phyloP scores from a whole-genome alignment of 1,140 invertebrate species.

The Leptonema lineaticorne region DNA sequence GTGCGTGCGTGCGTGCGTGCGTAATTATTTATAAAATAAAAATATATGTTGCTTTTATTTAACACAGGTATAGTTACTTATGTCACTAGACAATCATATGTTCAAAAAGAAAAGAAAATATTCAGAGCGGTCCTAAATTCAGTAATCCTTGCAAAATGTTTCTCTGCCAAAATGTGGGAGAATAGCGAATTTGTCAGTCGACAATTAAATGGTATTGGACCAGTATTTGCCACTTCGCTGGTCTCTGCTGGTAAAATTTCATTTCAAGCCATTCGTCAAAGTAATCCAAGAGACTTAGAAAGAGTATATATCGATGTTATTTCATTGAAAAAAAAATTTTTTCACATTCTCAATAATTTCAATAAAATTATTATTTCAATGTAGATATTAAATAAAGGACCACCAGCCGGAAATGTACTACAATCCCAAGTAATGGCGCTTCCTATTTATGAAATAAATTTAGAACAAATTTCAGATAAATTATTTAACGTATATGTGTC shows the following conservation, averaged over 20 bases:
- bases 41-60: conserved; percentile 27
- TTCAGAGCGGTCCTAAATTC: conserved; percentile 61
- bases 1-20: no score
- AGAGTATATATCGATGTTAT: conserved; percentile 56
- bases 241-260: conserved; percentile 66
- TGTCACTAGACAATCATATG: conserved; percentile 50
- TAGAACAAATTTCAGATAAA: conserved; percentile 44
- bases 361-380: neutral
- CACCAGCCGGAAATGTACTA: conserved; percentile 50
- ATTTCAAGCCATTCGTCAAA: conserved; percentile 64
- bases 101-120: conserved; percentile 46
- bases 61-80: conserved; percentile 55
- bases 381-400: conserved; percentile 55
- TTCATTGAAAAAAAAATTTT: neutral
- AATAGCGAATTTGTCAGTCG: conserved; percentile 69
- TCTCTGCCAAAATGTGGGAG: conserved; percentile 71
- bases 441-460: conserved; percentile 49
- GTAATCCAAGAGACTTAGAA: conserved; percentile 74
- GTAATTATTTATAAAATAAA: no score
- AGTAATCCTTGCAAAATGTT: conserved; percentile 65
- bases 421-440: conserved; percentile 52
- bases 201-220: conserved; percentile 72
- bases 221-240: conserved; percentile 63
- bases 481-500: conserved; percentile 44
- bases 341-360: neutral